Conservation (phyloP, 1,140 invertebrate genomes). For the Eumaeus atala region DNA sequence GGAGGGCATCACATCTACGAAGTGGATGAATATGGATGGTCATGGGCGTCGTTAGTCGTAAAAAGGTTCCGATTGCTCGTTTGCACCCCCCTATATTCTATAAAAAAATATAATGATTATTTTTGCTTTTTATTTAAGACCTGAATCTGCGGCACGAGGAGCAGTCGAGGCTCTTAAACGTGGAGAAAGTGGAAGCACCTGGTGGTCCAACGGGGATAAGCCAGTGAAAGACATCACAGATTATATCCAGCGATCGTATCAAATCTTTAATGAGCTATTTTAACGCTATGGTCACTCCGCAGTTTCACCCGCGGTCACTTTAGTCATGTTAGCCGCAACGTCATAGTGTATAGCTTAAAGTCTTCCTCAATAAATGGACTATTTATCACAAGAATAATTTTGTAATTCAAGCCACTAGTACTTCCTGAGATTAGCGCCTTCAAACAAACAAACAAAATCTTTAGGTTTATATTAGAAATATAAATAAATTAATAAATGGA, state of each 20-base stretch:
- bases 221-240: constrained; percentile 26
- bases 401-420: not conserved
- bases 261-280: not conserved
- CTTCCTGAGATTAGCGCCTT: too few species aligned
- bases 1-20: too few species aligned
- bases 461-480: too few species aligned
- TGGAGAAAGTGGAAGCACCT: constrained; percentile 25
- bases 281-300: not conserved
- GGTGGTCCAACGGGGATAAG: constrained; percentile 21
- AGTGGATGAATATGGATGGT: too few species aligned
- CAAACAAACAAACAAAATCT: too few species aligned
- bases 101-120: not conserved
- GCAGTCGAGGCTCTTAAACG: constrained; percentile 24
- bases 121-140: constrained; percentile 15
- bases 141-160: constrained; percentile 23
- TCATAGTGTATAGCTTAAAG: not conserved
- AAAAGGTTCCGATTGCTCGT: too few species aligned
- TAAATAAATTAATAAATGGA: too few species aligned
- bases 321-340: not conserved
- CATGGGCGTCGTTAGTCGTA: too few species aligned
- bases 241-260: constrained; percentile 7
- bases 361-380: not conserved
- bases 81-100: too few species aligned
- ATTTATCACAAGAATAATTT: not conserved
- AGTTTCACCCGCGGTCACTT: not conserved